phyloP scores from a whole-genome alignment of 2,888 invertebrate species.

The Lithophane leautieri region DNA sequence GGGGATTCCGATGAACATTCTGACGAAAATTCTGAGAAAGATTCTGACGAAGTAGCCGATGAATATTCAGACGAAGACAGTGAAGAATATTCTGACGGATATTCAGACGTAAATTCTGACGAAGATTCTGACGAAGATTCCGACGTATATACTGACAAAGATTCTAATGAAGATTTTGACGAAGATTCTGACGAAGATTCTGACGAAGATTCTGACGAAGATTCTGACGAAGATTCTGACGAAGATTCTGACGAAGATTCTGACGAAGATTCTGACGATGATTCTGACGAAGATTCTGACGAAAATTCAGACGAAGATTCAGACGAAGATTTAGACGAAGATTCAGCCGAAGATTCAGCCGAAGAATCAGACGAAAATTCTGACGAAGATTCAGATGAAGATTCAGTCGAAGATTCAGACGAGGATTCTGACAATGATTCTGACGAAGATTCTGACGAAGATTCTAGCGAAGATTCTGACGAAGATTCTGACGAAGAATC shows the following conservation, averaged over 20 bases:
- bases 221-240: not conserved
- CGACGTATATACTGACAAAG: too few relatives aligned
- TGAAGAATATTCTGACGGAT: not conserved
- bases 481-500: too few relatives aligned
- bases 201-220: not conserved
- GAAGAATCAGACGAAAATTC: not conserved
- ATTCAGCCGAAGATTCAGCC: too few relatives aligned
- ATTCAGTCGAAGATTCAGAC: too few relatives aligned
- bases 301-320: too few relatives aligned
- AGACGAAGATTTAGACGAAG: too few relatives aligned
- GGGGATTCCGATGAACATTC: not conserved
- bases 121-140: not conserved
- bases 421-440: not conserved
- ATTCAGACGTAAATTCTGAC: not conserved
- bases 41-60: not conserved
- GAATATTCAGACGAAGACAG: not conserved
- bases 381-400: too few relatives aligned
- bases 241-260: not conserved
- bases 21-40: not conserved
- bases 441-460: not conserved
- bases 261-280: not conserved
- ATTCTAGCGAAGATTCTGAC: not conserved
- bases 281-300: not conserved
- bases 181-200: not conserved
- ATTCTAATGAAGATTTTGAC: not conserved